Conservation (phyloP, 37 sponge, comb jelly and placozoan species). For the Lycopodina hypogea region DNA sequence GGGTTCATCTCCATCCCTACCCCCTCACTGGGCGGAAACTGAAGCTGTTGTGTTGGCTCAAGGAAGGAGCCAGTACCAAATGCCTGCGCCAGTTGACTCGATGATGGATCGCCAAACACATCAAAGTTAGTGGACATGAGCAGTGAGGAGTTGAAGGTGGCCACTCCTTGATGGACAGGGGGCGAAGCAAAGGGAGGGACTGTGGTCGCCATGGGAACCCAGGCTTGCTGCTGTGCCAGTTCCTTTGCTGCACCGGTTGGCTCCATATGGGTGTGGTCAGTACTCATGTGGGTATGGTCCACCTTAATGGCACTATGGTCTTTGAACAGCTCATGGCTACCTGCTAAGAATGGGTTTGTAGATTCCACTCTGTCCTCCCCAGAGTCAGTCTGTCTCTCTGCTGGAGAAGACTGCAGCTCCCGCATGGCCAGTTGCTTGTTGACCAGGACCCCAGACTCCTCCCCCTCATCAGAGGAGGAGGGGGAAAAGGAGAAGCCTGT, state of each 20-base stretch:
- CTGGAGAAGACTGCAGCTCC: neutral
- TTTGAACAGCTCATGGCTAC: neutral
- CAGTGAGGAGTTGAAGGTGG: neutral
- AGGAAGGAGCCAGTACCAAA: too few relatives aligned
- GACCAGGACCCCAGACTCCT: slow-evolving; percentile 1
- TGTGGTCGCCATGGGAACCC: neutral
- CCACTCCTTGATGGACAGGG: neutral
- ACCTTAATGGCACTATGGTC: neutral
- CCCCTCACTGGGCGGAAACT: neutral
- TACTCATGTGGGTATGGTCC: neutral
- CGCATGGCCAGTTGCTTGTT: slow-evolving; percentile 3
- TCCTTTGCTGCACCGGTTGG: neutral
- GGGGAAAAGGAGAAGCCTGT: neutral
- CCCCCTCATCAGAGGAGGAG: neutral
- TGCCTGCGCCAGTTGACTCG: too few relatives aligned
- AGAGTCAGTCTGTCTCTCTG: neutral
- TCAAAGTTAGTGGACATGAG: neutral
- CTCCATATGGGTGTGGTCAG: neutral
- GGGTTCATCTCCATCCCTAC: too few relatives aligned
- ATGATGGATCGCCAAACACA: too few relatives aligned
- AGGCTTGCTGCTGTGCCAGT: neutral
- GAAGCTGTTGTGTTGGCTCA: neutral
- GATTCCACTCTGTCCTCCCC: neutral
- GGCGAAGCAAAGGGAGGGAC: neutral
- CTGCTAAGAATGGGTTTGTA: neutral